phyloP scores from a whole-genome alignment of 2,888 invertebrate genomes.

The Eretmocerus hayati region DNA sequence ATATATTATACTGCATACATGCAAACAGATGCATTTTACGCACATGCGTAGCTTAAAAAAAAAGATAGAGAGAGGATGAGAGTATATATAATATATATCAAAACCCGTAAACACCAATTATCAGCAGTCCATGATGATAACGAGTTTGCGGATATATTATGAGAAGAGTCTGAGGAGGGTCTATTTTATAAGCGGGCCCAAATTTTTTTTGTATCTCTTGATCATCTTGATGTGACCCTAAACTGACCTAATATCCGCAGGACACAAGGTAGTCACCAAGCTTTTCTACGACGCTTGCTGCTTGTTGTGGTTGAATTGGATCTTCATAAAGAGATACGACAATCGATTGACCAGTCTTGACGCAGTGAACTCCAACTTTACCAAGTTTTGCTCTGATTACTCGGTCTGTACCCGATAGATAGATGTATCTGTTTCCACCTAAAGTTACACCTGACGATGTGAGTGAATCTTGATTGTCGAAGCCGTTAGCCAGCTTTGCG shows the following conservation, averaged over 20 bases:
- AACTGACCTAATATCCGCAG: conserved; percentile 80
- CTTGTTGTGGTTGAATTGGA: conserved; percentile 94
- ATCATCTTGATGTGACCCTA: too few relatives aligned
- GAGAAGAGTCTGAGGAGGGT: too few relatives aligned
- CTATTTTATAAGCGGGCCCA: too few relatives aligned
- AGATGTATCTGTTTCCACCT: conserved; percentile 89
- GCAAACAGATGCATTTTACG: too few relatives aligned
- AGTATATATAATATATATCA: too few relatives aligned
- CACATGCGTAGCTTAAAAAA: too few relatives aligned
- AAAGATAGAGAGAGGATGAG: too few relatives aligned
- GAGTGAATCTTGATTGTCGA: conserved; percentile 82
- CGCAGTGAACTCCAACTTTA: conserved; percentile 91
- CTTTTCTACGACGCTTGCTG: conserved; percentile 94
- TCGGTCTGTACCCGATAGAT: conserved; percentile 89
- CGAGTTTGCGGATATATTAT: too few relatives aligned
- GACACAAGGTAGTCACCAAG: conserved; percentile 94
- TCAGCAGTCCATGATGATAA: too few relatives aligned
- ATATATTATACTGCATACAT: too few relatives aligned
- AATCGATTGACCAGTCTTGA: conserved; percentile 93
- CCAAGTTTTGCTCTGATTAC: conserved; percentile 90
- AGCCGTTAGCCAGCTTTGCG: conserved; percentile 81
- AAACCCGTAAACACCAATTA: too few relatives aligned
- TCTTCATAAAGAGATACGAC: conserved; percentile 93
- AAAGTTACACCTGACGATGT: conserved; percentile 87
- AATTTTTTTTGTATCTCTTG: too few relatives aligned